Conservation (phyloP, 2,888 invertebrate species). For the Aleiodes alternator region DNA sequence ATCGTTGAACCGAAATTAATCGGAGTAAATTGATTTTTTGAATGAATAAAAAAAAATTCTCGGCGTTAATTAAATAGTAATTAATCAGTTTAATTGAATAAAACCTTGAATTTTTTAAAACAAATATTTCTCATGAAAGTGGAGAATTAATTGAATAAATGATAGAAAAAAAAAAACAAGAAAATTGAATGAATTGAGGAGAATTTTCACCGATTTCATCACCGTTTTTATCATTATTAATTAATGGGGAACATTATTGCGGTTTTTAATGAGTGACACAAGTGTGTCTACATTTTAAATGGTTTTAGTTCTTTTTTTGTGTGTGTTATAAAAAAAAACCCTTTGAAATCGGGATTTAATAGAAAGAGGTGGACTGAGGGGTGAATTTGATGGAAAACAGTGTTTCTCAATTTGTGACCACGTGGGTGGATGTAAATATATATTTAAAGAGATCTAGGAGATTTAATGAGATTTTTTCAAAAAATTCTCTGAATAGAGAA, state of each 20-base stretch:
- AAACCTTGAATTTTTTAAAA: conserved; percentile 13
- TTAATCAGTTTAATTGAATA: conserved; percentile 18
- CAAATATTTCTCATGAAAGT: not conserved
- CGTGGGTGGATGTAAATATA: conserved; percentile 15
- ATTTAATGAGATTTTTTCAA: not conserved
- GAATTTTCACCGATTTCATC: conserved; percentile 20
- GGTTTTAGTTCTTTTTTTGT: too few relatives aligned
- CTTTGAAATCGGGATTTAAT: too few relatives aligned
- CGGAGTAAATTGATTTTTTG: conserved; percentile 24
- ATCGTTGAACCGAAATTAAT: conserved; percentile 28
- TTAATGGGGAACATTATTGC: conserved; percentile 2
- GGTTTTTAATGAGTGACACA: not conserved
- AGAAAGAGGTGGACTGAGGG: too few relatives aligned
- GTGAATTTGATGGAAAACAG: conserved; percentile 3
- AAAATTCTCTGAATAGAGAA: too few relatives aligned
- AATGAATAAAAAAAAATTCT: not conserved
- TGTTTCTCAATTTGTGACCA: conserved; percentile 28
- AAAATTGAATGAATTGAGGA: not conserved
- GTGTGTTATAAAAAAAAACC: too few relatives aligned
- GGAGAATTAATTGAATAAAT: conserved; percentile 24
- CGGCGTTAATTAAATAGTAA: conserved; percentile 2
- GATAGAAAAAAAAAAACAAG: not conserved
- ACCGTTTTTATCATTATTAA: conserved; percentile 22
- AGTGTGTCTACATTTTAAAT: conserved; percentile 3
- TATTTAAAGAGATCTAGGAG: conserved; percentile 20